phyloP scores from a whole-genome alignment of 2,113 vertebrate genomes.

The Riparia riparia region DNA sequence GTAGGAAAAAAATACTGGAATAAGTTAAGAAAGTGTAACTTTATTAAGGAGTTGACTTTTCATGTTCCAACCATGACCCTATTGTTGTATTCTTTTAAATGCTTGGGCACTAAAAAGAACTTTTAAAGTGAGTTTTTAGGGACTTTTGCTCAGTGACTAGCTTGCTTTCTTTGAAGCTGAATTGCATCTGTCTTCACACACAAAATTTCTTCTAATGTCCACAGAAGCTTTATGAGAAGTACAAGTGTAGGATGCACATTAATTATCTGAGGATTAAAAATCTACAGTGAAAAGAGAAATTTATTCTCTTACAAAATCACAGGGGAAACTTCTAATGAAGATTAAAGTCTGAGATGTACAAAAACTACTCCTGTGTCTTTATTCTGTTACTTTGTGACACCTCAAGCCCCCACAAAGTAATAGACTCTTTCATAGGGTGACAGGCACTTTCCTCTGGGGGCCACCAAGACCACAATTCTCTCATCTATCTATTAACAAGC shows the following conservation, averaged over 20 bases:
- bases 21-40: neutral
- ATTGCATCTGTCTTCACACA: neutral
- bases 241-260: neutral
- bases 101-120: neutral
- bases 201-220: neutral
- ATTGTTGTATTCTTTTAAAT: neutral
- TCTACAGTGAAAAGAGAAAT: neutral
- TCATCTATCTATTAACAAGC: neutral
- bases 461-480: neutral
- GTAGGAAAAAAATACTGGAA: neutral
- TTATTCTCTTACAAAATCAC: neutral
- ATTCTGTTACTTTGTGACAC: neutral
- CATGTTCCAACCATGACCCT: neutral
- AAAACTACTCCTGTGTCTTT: neutral
- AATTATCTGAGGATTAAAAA: neutral
- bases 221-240: neutral
- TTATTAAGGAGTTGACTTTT: neutral
- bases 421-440: neutral
- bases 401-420: neutral
- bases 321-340: neutral
- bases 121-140: neutral
- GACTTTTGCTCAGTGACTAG: neutral
- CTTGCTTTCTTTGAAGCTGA: neutral
- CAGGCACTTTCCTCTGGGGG: neutral
- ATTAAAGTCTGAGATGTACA: neutral